Base-by-base conservation (phyloP, 2,113 vertebrate genomes). In the Prunella himalayana region DNA sequence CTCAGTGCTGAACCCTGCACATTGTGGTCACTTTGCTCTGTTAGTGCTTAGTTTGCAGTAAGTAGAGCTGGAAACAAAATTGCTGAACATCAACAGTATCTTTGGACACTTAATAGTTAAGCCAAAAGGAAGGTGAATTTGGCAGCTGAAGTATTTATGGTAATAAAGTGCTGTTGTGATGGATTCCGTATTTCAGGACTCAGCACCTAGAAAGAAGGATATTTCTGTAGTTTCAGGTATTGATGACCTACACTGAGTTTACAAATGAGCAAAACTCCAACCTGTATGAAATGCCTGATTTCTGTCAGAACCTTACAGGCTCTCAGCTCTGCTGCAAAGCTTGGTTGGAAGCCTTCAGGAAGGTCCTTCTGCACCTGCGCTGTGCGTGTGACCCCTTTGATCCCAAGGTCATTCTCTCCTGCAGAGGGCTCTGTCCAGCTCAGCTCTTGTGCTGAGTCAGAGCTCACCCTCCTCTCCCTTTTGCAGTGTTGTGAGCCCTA, bases 401-500 rank as follows among this genome's bases (percentile, higher is more conserved):
- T 30, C 73, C 70, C 11, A 2, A 13, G 3, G 10, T 6, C 6
- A 7, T 45, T 53, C 51, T 60, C 30, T 31, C 31, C 31, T 39
- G 54, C 75, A 59, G 0, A 4, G 14, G 25, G 30, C 53, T 64
- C 51, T 57, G 56, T 45, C 63, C 59, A 66, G 73, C 49, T 63
- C 47, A 5, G 10, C 8, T 35, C 54, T 53, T 30, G 28, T 49
- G 42, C 77, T 81, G 51, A 75, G 21, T 21, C 12, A 4, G 44
- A 83, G 25, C 56, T 85, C 59, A 56, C 35, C 11, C 60, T 91
- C 81, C 63, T 54, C 70, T 96, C 56, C 57, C 75, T 83, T 37
- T 82, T 78, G 45, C 84, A 99, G 99, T 4, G 98, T 99, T 69
- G 94, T 99, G 93, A 99, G 99, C 95, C 99, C 99, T 4, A 99